phyloP scores from a whole-genome alignment of 2,888 invertebrate genomes.

The Pristionchus maxplancki region DNA sequence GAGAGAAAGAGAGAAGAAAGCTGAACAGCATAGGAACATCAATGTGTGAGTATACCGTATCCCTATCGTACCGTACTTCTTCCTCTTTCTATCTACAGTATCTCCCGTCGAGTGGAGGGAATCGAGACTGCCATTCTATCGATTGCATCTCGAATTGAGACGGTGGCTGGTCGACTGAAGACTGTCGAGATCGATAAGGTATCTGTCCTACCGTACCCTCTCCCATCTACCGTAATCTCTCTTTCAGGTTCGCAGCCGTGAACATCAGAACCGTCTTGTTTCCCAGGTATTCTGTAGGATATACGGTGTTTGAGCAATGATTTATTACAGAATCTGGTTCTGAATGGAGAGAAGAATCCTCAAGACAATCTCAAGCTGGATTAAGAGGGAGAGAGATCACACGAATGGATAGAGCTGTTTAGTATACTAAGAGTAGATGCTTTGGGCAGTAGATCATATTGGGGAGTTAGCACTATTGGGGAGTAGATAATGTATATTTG shows the following conservation, averaged over 20 bases:
- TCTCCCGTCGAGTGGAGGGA: constrained; percentile 27
- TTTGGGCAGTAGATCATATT: not conserved
- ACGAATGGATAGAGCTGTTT: not conserved
- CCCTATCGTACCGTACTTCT: not conserved
- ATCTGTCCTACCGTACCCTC: not conserved
- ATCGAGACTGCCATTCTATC: constrained; percentile 23
- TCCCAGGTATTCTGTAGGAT: not conserved
- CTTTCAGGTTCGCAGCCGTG: constrained; percentile 35
- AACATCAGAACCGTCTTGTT: not conserved
- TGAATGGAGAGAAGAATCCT: not conserved
- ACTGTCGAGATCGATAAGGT: constrained; percentile 37
- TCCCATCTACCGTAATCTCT: not conserved
- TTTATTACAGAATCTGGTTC: not conserved
- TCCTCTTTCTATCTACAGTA: constrained; percentile 3
- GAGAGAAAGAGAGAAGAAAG: constrained; percentile 43
- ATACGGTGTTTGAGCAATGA: not conserved
- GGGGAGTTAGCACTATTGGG: not conserved
- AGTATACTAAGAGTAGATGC: not conserved
- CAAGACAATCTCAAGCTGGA: not conserved
- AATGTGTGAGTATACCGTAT: constrained; percentile 3
- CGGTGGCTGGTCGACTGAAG: not conserved
- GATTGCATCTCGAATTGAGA: constrained; percentile 15
- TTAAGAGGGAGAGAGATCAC: not conserved
- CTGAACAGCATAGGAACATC: constrained; percentile 13
- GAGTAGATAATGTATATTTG: not conserved